Evolutionary conservation across 2,888 invertebrate species (phyloP), one percentile per base, ranked within the genome.

Genomic region (Nemotelus nigrinus): DNA sequence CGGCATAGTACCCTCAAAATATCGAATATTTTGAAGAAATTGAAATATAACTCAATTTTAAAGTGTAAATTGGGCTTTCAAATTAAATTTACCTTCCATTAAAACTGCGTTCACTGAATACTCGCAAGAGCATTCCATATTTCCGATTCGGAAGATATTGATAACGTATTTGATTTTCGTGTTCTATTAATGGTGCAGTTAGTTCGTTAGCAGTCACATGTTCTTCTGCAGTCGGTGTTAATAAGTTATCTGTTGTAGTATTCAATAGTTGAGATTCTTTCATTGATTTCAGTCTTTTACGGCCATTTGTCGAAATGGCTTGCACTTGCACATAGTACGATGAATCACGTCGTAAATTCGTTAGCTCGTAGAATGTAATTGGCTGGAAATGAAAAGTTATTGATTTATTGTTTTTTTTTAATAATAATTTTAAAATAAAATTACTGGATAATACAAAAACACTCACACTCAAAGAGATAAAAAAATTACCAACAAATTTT

Each of bases 321-420:
- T 94, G 93, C 3, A 94, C 92, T 90, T 94, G 94, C 58, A 94
- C 88, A 83, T 93, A 94, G 84, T 94, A 94, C 86, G 91, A 90
- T 0, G 93, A 93, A 83, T 92, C 90, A 4, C 91, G 90, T 81
- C 91, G 89, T 71, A 94, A 86, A 82, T 92, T 90, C 82, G 89
- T 90, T 82, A 94, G 89, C 82, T 91, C 90, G 80, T 91, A 91
- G 81, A 89, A 89, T 75, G 89, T 91, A 82, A 90, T 90, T 81
- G 92, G 90, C 91, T 92, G 85, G 0, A 76, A 55, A 63, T 25
- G 1, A 39, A 39, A n/a, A 53, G n/a, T 87, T 74, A 71, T 25
- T 25, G 25, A 25, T 25, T 25, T 25, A 25, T 25, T 25, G 25
- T 25, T 25, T 25, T 25, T 25, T 25, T 25, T 25, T 25, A 2